phyloP scores from a whole-genome alignment of 2,888 invertebrate species.

The Nomada fabriciana region DNA sequence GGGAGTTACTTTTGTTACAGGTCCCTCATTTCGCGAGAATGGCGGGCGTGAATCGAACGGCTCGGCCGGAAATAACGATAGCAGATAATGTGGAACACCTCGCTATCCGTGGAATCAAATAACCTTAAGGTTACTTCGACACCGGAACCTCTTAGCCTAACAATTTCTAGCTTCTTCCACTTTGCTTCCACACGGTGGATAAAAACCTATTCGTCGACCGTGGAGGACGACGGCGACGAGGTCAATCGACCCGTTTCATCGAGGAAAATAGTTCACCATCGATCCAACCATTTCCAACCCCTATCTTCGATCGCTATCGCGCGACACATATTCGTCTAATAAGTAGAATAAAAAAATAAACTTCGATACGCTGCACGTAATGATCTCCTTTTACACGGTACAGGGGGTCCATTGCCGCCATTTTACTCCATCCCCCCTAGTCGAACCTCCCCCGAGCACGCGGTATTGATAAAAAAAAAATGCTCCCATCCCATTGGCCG shows the following conservation, averaged over 20 bases:
- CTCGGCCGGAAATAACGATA: slow-evolving; percentile 79
- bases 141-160: slow-evolving; percentile 74
- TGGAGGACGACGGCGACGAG: slow-evolving; percentile 38
- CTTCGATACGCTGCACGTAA: not conserved
- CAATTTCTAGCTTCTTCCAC: slow-evolving; percentile 69
- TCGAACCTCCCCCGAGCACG: slow-evolving; percentile 73
- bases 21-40: slow-evolving; percentile 58
- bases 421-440: slow-evolving; percentile 77
- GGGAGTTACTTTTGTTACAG: slow-evolving; percentile 68
- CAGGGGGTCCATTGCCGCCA: slow-evolving; percentile 73
- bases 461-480: slow-evolving; percentile 81
- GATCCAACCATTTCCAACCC: not conserved
- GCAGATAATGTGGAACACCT: slow-evolving; percentile 73
- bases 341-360: not conserved
- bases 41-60: slow-evolving; percentile 64
- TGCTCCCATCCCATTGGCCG: slow-evolving; percentile 79
- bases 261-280: slow-evolving; percentile 18
- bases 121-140: slow-evolving; percentile 74
- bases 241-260: slow-evolving; percentile 66
- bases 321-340: not conserved
- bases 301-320: not conserved
- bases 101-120: slow-evolving; percentile 80
- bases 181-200: not conserved
- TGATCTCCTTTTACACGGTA: not conserved
- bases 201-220: slow-evolving; percentile 28